Conservation (phyloP, 2,888 invertebrate species). For the Saturnia pavonia region DNA sequence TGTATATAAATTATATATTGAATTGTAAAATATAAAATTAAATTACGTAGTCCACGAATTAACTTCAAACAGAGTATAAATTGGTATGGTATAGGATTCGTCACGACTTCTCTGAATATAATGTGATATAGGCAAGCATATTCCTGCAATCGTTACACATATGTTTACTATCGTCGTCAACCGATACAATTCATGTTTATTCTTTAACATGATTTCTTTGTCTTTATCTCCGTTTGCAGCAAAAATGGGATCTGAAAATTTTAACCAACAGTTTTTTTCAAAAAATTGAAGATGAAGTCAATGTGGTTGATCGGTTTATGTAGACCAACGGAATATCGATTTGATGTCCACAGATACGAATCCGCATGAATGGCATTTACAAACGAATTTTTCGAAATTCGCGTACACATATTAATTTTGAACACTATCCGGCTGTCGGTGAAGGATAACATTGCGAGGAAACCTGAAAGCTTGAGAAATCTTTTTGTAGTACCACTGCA, state of each 20-base stretch:
- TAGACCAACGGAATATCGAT: too few relatives aligned
- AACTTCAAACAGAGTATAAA: slow-evolving; percentile 44
- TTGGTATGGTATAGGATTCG: slow-evolving; percentile 28
- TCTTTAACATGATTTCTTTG: slow-evolving; percentile 32
- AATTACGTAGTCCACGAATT: slow-evolving; percentile 42
- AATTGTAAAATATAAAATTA: not conserved
- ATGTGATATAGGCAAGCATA: slow-evolving; percentile 33
- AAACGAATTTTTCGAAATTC: too few relatives aligned
- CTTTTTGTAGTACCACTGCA: too few relatives aligned
- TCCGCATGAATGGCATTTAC: too few relatives aligned
- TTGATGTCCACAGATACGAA: too few relatives aligned
- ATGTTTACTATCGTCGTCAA: slow-evolving; percentile 26
- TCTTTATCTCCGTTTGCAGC: slow-evolving; percentile 37
- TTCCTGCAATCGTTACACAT: slow-evolving; percentile 5
- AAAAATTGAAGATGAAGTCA: too few relatives aligned
- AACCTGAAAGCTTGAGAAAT: too few relatives aligned
- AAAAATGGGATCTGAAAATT: slow-evolving; percentile 42
- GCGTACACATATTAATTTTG: too few relatives aligned
- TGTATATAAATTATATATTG: not conserved
- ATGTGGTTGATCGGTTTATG: too few relatives aligned
- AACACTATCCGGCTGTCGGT: too few relatives aligned
- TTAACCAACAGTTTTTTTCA: too few relatives aligned
- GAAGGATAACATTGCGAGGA: too few relatives aligned
- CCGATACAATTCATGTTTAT: slow-evolving; percentile 32
- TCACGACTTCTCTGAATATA: slow-evolving; percentile 37